Base-by-base conservation (phyloP, 2,113 vertebrate genomes). In the Carlito syrichta region DNA sequence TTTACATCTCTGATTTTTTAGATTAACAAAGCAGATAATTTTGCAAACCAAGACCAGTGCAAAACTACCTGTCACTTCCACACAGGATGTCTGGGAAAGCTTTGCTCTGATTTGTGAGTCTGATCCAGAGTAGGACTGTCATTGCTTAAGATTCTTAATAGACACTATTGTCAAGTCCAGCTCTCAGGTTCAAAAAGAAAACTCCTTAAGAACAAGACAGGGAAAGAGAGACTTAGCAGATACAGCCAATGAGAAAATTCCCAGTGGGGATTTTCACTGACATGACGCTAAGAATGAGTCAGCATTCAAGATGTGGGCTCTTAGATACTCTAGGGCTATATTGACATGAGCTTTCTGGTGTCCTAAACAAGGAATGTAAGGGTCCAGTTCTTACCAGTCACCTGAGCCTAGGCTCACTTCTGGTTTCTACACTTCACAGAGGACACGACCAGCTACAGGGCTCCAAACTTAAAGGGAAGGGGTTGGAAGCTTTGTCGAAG, bases 71-170 rank as follows among this genome's bases (percentile, higher is more conserved):
- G 38, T 38, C 54, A 6, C 48, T 79, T n/a, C n/a, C 56, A 87
- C 48, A 78, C 60, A 66, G n/a, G n/a, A 10, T 56, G 23, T 86
- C 86, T 69, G 69, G 58, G 62, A 89, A 50, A 66, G 13, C 60
- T 69, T 66, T 48, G 66, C 79, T 88, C 71, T 96, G 89, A 93
- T 81, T 56, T 48, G 56, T 94, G 82, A 93, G 58, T 81, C 63
- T 88, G 84, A 76, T 74, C 79, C 35, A 54, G 56, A 77, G 23
- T 43, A 40, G 48, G 25, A 82, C 78, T 84, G 45, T 85, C 78
- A 54, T 78, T 94, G 66, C 86, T 91, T 92, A 63, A 94, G 89
- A 92, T 89, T 56, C 74, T 76, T 84, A 89, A 82, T 30, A 91
- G 86, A 91, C 48, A 60, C 0, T 1, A 83, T 78, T 79, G 81